Conservation (phyloP, 2,113 vertebrate species). For the Channa maculata region DNA sequence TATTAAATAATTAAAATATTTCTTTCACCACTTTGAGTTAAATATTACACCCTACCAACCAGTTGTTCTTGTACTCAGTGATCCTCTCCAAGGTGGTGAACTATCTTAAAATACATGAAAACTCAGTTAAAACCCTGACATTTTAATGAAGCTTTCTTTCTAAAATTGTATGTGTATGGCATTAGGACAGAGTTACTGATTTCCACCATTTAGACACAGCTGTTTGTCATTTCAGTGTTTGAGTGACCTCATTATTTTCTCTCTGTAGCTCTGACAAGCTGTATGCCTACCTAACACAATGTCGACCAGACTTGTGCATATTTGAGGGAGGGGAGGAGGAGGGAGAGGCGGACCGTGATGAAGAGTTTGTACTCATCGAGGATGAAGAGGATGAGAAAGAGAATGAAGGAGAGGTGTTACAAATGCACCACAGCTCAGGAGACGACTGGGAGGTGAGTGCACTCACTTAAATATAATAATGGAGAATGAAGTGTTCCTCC, state of each 20-base stretch:
- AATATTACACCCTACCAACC: no score
- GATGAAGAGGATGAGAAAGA: constrained; percentile 63
- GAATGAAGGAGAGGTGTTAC: constrained; percentile 60
- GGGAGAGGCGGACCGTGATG: constrained; percentile 65
- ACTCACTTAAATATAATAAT: background rate
- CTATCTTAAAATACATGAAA: no score
- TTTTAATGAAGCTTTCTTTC: no score
- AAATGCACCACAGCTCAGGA: constrained; percentile 60
- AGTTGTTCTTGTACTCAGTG: no score
- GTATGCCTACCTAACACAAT: constrained; percentile 68
- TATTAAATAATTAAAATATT: no score
- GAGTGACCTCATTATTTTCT: constrained; percentile 18
- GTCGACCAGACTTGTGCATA: constrained; percentile 69
- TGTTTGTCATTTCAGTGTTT: constrained; percentile 26
- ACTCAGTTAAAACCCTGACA: no score
- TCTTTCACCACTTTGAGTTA: no score
- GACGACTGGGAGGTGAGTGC: constrained; percentile 86
- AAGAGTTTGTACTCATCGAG: constrained; percentile 85
- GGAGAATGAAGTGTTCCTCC: background rate
- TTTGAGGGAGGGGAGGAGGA: constrained; percentile 75
- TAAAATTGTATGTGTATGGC: no score
- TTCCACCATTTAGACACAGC: constrained; percentile 30
- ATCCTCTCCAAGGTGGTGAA: no score
- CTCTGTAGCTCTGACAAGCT: constrained; percentile 79
- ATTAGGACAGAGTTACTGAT: background rate